Base-by-base conservation (phyloP, 30 jellyfish, hydroid and myxozoan genomes). In the Hydra vulgaris region DNA sequence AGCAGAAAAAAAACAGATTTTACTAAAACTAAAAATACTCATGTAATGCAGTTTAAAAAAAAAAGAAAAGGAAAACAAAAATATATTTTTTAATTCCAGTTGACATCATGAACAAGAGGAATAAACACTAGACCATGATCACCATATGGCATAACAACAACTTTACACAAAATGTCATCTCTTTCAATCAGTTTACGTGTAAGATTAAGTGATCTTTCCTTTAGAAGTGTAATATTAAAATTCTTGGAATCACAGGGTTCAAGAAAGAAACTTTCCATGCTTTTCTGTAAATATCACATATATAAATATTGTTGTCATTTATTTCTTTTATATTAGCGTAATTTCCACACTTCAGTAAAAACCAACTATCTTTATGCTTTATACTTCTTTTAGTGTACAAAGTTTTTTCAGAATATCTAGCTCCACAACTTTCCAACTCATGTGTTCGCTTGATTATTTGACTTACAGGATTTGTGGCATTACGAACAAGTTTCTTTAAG, bases 381-480 rank as follows among this genome's bases (percentile, higher is more conserved):
- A n/a, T 73, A 21, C 66, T 20, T 25, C 8, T 21, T 25, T 20
- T 25, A 20, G 81, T 73, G 26, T 21, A 20, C 53, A 73, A 25
- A n/a, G 22, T 53, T 73, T 73, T 56, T 25, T 73, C 53, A 21
- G 81, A 20, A 73, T 25, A 73, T 25, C 22, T 20, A 20, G 53
- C 61, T 20, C 53, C 56, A 17, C 81, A 73, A 18, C 73, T 72
- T 25, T 82, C 89, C 25, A 23, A n/a, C 82, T 82, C 89, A 23
- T 76, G n/a, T n/a, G 56, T 77, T 40, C 79, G 26, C 71, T 73
- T 82, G 66, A 71, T 77, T 21, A 82, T 68, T 55, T 82, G 89
- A 54, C 66, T 22, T 1, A 73, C 26, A 26, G 89, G 89, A 68
- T 73, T 82, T 23, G 74, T 18, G 8, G 89, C 75, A 71, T 82